Percentiles rank a stretch among this genome's conserved stretches.
phyloP scores from a whole-genome alignment of 1,140 invertebrate genomes.

The Protaetia brevitarsis region DNA sequence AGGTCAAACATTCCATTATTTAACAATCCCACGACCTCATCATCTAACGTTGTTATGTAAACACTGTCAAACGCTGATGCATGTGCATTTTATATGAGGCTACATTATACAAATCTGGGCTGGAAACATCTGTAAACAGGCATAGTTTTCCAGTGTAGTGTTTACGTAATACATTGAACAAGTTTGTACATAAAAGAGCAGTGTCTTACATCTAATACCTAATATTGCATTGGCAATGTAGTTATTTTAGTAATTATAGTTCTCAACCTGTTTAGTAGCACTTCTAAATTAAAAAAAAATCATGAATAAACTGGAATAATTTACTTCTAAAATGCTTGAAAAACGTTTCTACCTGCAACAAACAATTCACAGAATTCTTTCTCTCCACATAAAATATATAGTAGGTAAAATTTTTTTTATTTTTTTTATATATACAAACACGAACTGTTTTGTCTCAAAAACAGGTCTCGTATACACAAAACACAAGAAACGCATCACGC shows the following conservation, averaged over 20 bases:
- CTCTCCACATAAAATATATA: background rate
- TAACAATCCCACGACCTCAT: conserved; percentile 13
- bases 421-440: background rate
- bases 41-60: background rate
- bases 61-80: background rate
- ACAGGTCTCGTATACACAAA: background rate
- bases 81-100: too few species aligned
- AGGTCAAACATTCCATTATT: conserved; percentile 4
- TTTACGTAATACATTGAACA: conserved; percentile 6
- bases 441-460: background rate
- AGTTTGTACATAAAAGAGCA: too few species aligned
- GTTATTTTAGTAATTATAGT: too few species aligned
- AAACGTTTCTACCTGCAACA: background rate
- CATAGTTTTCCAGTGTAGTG: background rate
- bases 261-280: too few species aligned
- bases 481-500: conserved; percentile 8
- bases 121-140: background rate
- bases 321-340: too few species aligned
- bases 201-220: too few species aligned
- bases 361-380: background rate
- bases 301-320: too few species aligned
- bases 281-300: too few species aligned
- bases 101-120: background rate
- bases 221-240: too few species aligned
- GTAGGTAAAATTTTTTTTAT: background rate